These are phyloP conservation scores for Paramisgurnus dabryanus DNA, from an alignment of 2,113 vertebrate species.

Conservation along the genomic window DNA sequence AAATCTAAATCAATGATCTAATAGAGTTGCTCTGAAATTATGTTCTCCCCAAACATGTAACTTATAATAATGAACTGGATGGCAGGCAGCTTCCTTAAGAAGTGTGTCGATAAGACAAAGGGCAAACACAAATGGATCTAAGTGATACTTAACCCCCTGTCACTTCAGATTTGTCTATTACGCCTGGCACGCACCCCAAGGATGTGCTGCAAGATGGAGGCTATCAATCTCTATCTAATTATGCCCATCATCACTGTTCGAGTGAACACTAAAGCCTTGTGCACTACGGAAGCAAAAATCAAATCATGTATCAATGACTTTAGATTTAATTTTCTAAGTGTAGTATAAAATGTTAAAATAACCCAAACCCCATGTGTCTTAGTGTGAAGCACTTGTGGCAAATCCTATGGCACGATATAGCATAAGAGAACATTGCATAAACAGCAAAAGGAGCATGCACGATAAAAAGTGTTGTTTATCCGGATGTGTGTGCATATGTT, in stretches of 20 bases:
- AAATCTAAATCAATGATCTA: slow-evolving; percentile 19
- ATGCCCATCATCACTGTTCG: slow-evolving; percentile 59
- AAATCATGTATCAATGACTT: no score
- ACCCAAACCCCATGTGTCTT: no score
- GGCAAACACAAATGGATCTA: slow-evolving; percentile 42
- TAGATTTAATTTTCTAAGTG: no score
- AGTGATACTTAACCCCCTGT: slow-evolving; percentile 53
- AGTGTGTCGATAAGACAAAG: slow-evolving; percentile 42
- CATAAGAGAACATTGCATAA: no score
- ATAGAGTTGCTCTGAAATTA: slow-evolving; percentile 26
- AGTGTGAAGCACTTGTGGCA: no score
- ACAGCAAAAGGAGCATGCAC: no score
- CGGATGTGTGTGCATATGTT: no score
- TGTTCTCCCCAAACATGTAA: slow-evolving; percentile 5
- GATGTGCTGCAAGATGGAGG: slow-evolving; percentile 69
- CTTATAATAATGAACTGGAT: slow-evolving; percentile 5
- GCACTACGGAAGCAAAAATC: background rate
- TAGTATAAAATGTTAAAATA: no score
- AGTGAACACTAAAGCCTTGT: background rate
- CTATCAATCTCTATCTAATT: slow-evolving; percentile 90
- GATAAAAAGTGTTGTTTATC: no score
- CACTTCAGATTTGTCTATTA: slow-evolving; percentile 69
- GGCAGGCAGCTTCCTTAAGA: slow-evolving; percentile 18
- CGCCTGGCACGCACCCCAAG: slow-evolving; percentile 80
- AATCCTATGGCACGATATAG: no score